Evolutionary conservation across 2,888 invertebrate genomes (phyloP), one percentile per base, ranked within the genome.

Genomic region (Epinotia ramella): DNA sequence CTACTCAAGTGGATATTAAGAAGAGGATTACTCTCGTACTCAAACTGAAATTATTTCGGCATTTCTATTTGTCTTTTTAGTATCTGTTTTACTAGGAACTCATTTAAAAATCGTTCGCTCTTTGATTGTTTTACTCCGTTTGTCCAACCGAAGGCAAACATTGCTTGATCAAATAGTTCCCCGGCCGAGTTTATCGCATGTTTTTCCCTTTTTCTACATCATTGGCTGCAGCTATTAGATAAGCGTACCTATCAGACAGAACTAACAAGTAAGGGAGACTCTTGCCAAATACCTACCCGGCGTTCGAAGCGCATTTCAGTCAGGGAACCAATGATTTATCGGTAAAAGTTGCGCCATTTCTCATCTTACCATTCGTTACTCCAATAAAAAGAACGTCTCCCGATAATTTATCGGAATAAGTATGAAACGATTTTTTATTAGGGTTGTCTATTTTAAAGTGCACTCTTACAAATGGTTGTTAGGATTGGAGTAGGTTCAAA

Each of bases 281-380:
- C 83, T 88, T 88, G 87, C 89, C 92, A 92, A 91, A 90, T 89
- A 89, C 87, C 85, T 87, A 89, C 88, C 89, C 84, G 81, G 82
- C 83, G 83, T 87, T 86, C 85, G 86, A 85, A 89, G 87, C 88
- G 89, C 87, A 88, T 89, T 88, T 86, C 85, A 84, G 86, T 84
- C 84, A 86, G 86, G 88, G 88, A 87, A 88, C 89, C 85, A 87
- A 86, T 92, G 93, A 94, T 94, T 94, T 94, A 94, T 94, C 82
- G 89, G 86, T 84, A 83, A 92, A 94, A 94, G 89, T 94, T 94
- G 84, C 82, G 83, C 93, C 93, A 93, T 94, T 92, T 92, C 88
- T 94, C 94, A 94, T 94, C 90, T 90, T 87, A 92, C 89, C 93
- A 94, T 94, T 94, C 93, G 94, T 92, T 93, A 92, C 91, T 92